Base-by-base conservation (phyloP, 2,797 vertebrate species). In the Hydrolagus colliei region DNA sequence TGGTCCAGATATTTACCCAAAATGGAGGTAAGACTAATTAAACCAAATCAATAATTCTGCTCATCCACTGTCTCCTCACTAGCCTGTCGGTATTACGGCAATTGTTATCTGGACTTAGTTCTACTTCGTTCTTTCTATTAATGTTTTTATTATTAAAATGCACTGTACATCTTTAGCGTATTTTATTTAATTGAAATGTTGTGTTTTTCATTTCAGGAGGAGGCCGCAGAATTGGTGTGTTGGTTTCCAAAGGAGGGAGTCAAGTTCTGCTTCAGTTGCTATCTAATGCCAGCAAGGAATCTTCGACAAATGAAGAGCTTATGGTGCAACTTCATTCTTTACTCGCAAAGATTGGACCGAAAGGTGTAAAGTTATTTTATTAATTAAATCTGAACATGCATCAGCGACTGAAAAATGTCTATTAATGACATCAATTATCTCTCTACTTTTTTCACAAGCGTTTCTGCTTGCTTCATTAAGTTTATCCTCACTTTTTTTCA, bases 171-270 rank as follows among this genome's bases (percentile, higher is more conserved):
- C 3, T 76, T 18, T 52, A 67, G 16, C 20, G 16, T 18, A 35
- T 13, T 52, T 52, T 52, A 1, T 65, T 7, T 71, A 12, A 68
- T 63, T 27, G 71, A 20, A 67, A 11, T 68, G 5, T 72, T 59
- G 9, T n/a, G 41, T 85, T 87, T 73, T 87, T 86, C 88, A 89
- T 90, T 68, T 86, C 88, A 99, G 98, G 96, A 88, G 94, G 96
- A 16, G 96, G 96, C 86, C 94, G 95, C 87, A 96, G 96, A 92
- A 93, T 96, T 1, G 94, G 91, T 9, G 90, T 96, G 80, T 95
- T 99, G 88, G 95, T 99, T 62, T 92, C 95, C 86, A 99, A 97
- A 93, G 98, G 98, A 90, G 97, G 97, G 86, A 96, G 97, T n/a
- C 95, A 95, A 73, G 92, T 97, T 88, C 92, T 99, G 86, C 89